Base-by-base conservation (phyloP, 2,888 invertebrate species). In the Caenorhabditis sinica region DNA sequence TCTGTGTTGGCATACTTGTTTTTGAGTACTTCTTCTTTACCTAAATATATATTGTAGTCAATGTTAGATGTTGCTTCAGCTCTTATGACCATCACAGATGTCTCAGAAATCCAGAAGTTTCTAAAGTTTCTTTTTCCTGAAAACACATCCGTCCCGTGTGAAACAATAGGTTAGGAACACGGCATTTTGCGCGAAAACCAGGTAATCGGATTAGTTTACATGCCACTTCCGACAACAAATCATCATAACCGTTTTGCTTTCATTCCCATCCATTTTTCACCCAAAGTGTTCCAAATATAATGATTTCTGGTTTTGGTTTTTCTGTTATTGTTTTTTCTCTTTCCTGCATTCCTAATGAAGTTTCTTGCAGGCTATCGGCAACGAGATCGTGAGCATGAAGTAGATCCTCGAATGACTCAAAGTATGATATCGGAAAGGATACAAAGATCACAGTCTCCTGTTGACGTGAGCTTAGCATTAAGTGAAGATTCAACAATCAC, bases 401-500 rank as follows among this genome's bases (percentile, higher is more conserved):
- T 84, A 60, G 76, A 75, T 40, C 56, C 51, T 36, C 71, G 84
- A 53, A 84, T 84, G 84, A 84, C 71, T 36, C 84, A 84, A 72
- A 84, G 84, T 56, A 84, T 84, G 84, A 81, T 80, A 58, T 63
- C 71, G 25, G 81, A 84, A 68, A 74, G 74, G 69, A 73, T 77
- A 68, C 66, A 73, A 76, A 53, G 84, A 76, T 84, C 84, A 66
- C 80, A 81, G 56, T 84, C 84, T 45, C 84, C 84, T 2, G 25
- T 86, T 25, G 85, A 86, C 63, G 75, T 82, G 20, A 86, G 85
- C 56, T 60, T 86, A 56, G 82, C 85, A 20, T 69, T 86, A 45
- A 86, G 85, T 60, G 85, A 86, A 60, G 85, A 83, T 72, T 86
- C 85, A n/a, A 82, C 82, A 13, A 79, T 82, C 13, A 86, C 85